phyloP scores from a whole-genome alignment of 2,113 vertebrate genomes.

The Melanerpes formicivorus region DNA sequence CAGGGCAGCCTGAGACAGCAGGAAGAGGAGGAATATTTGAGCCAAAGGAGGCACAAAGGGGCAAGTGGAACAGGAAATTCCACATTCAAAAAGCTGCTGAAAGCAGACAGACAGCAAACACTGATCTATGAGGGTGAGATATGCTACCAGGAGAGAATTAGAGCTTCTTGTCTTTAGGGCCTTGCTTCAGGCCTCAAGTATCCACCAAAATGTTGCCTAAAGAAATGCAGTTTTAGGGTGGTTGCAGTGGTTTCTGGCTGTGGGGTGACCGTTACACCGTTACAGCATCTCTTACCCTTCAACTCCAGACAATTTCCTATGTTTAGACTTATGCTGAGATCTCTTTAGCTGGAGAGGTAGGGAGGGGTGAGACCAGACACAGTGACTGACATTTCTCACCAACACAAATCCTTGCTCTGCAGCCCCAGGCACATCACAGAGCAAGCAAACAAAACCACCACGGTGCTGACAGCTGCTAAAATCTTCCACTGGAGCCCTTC shows the following conservation, averaged over 20 bases:
- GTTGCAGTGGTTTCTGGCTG: background rate
- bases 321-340: background rate
- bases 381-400: background rate
- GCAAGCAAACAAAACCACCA: background rate
- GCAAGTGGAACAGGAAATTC: background rate
- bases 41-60: background rate
- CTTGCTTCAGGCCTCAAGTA: background rate
- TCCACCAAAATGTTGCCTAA: background rate
- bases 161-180: background rate
- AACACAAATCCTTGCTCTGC: background rate
- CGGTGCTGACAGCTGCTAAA: background rate
- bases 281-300: background rate
- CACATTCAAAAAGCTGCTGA: background rate
- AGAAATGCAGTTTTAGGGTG: background rate
- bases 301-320: background rate
- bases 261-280: background rate
- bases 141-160: background rate
- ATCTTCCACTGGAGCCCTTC: background rate
- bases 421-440: rapidly evolving
- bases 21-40: background rate
- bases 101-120: background rate
- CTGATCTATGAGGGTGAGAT: background rate
- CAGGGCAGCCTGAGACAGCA: background rate
- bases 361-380: background rate
- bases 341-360: rapidly evolving